A percentile compares a stretch with the other conserved stretches of the same genome.
Evolutionary conservation across 2,113 vertebrate species (phyloP).

Genomic region (Pachypanchax playfairii): DNA sequence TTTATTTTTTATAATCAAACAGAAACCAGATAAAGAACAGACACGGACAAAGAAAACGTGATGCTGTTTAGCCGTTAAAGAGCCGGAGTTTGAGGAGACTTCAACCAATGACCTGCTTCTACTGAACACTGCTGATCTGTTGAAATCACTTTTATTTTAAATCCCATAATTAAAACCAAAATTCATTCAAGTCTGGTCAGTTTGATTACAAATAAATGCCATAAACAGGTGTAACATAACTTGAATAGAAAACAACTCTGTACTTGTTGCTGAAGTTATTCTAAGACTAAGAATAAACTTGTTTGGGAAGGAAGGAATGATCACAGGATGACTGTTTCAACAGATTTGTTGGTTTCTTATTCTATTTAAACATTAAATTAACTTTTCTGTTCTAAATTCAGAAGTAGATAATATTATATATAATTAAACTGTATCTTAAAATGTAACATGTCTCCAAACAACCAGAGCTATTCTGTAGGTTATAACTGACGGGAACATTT

Average conservation of each 20-base stretch:
- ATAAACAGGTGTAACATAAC: accelerated
- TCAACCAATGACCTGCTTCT: neutral
- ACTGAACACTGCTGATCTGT: neutral
- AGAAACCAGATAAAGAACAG: neutral
- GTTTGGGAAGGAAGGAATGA: too few relatives aligned
- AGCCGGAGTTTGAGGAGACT: neutral
- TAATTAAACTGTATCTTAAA: too few relatives aligned
- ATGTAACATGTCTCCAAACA: neutral
- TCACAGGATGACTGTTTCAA: too few relatives aligned
- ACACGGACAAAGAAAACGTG: neutral
- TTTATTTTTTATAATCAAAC: neutral
- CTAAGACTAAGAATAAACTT: too few relatives aligned
- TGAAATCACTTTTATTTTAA: neutral
- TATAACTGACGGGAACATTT: neutral
- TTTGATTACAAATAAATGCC: neutral
- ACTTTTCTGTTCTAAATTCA: too few relatives aligned
- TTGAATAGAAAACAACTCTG: neutral
- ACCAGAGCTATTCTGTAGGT: neutral
- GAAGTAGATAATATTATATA: too few relatives aligned
- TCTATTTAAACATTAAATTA: neutral
- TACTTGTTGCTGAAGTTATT: too few relatives aligned
- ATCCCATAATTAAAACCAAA: neutral
- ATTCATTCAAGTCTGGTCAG: neutral
- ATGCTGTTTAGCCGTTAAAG: neutral
- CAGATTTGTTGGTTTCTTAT: neutral